Base-by-base conservation (phyloP, 2,113 vertebrate species). In the Serinus canaria region DNA sequence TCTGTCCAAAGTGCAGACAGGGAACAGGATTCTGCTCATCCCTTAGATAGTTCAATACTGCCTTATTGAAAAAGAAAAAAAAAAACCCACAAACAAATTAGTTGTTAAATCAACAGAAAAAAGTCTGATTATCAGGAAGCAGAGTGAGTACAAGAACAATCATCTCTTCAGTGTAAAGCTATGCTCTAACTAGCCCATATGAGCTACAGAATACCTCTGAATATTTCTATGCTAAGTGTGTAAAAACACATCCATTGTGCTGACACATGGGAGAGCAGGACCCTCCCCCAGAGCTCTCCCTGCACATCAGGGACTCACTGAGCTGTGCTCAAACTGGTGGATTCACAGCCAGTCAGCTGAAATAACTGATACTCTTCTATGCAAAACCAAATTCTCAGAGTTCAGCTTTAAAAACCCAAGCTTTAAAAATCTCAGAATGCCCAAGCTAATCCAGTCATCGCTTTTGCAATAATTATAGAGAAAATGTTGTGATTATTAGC, bases 401-500 rank as follows among this genome's bases (percentile, higher is more conserved):
- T 83, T 83, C 24, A 94, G 83, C 89, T 93, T 59, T 43, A 78
- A 53, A 84, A 93, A 84, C 27, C 39, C 35, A 74, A 80, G 87
- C 85, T 94, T 85, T 62, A 73, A 83, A 87, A 91, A 72, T 30
- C 90, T 86, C 88, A 72, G 52, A 78, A 80, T 43, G 52, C 76
- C 76, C 50, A 41, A 84, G 80, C 62, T 90, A 96, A 95, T 89
- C 94, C 96, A 94, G 76, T 69, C 85, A 75, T 75, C 39, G 5
- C 68, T 89, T 93, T 19, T 55, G 76, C 80, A 93, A 50, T 89
- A 94, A 95, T 91, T 94, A 77, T 0, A 79, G 72, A 81, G 87
- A 47, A 96, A 90, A 82, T 28, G 41, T 75, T 89, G 90, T 76
- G 86, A 94, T 93, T 93, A 87, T 78, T 86, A 96, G 89, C 80